phyloP scores from a whole-genome alignment of 2,113 vertebrate species.

The Propithecus coquereli region DNA sequence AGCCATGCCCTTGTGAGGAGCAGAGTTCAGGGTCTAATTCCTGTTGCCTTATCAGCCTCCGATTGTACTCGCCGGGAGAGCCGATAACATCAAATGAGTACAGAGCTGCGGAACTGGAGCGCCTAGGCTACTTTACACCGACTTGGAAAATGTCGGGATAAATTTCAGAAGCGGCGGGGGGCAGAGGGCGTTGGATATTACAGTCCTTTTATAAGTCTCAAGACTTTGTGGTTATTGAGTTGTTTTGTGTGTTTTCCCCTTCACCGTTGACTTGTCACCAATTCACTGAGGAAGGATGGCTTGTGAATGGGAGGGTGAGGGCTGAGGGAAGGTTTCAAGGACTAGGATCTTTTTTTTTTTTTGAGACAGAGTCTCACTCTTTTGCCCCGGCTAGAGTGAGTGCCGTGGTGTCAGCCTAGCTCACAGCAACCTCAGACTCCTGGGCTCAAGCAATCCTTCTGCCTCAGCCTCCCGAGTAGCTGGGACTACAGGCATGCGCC shows the following conservation, averaged over 20 bases:
- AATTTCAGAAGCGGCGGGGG: not conserved
- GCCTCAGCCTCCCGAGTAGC: too few relatives aligned
- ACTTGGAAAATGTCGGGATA: slow-evolving; percentile 32
- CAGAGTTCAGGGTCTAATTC: slow-evolving; percentile 40
- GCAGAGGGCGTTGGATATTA: not conserved
- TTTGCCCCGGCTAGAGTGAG: too few relatives aligned
- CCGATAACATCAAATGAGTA: not conserved
- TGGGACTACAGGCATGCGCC: too few relatives aligned
- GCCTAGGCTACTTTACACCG: not conserved
- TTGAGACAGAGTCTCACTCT: too few relatives aligned
- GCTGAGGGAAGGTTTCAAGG: not conserved
- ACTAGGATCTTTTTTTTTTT: not conserved
- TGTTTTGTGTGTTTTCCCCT: not conserved
- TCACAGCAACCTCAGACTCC: too few relatives aligned
- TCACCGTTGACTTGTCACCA: not conserved
- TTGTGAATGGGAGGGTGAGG: not conserved
- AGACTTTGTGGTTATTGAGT: not conserved
- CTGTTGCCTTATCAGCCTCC: not conserved
- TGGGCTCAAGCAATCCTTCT: too few relatives aligned
- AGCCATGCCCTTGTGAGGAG: not conserved
- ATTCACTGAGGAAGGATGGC: not conserved
- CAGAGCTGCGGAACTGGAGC: not conserved
- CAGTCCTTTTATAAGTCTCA: not conserved
- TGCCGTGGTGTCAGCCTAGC: too few relatives aligned
- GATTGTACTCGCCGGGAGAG: not conserved